Evolutionary conservation across 1,140 invertebrate genomes (phyloP).

Genomic region (Magallana angulata): DNA sequence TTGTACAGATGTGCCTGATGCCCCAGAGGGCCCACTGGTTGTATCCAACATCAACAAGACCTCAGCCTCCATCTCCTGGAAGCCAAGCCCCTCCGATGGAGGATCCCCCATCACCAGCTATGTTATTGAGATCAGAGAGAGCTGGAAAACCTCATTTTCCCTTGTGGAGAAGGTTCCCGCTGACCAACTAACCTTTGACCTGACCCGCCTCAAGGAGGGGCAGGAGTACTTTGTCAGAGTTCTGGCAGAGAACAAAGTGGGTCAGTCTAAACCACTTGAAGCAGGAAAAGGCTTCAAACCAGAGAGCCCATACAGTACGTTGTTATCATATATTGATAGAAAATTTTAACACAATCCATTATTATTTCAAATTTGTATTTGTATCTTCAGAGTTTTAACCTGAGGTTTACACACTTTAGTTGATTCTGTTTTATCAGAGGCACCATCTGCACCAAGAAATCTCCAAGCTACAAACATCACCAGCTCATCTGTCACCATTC

Average conservation of each 20-base stretch:
- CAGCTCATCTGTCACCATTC: constrained; percentile 66
- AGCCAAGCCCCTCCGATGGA: constrained; percentile 92
- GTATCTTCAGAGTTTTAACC: no score
- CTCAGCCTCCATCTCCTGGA: constrained; percentile 90
- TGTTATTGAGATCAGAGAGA: constrained; percentile 96
- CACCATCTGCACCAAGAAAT: constrained; percentile 70
- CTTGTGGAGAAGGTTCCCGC: constrained; percentile 64
- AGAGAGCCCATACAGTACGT: constrained; percentile 96
- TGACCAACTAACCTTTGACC: constrained; percentile 81
- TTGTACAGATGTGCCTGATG: constrained; percentile 66
- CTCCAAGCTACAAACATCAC: constrained; percentile 70
- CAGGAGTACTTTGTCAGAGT: constrained; percentile 84
- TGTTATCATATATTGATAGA: constrained; percentile 69
- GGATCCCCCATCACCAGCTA: constrained; percentile 92
- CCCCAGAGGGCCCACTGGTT: constrained; percentile 87
- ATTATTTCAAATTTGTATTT: no score
- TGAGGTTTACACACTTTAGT: no score
- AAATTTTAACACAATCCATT: no score
- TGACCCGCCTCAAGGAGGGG: constrained; percentile 87
- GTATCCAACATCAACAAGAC: constrained; percentile 80
- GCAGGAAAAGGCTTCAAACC: constrained; percentile 89
- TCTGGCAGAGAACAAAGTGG: constrained; percentile 77
- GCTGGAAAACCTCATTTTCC: constrained; percentile 69
- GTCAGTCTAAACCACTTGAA: constrained; percentile 82
- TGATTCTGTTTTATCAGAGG: constrained; percentile 51